A percentile compares a stretch with the other conserved stretches of the same genome.
These are phyloP conservation scores for Amia ocellicauda DNA, from an alignment of 2,113 vertebrate genomes.

Conservation along the genomic window DNA sequence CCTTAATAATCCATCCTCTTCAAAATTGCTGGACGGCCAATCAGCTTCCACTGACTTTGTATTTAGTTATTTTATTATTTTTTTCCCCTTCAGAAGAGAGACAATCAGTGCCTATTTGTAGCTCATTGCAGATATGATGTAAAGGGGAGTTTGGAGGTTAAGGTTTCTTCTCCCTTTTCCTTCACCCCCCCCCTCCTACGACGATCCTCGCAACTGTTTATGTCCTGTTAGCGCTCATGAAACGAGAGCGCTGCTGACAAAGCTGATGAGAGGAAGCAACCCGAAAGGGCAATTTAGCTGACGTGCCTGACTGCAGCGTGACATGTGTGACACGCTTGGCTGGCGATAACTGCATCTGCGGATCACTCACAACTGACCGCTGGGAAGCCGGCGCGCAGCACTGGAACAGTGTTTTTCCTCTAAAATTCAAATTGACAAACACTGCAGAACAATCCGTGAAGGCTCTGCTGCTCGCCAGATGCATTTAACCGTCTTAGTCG, in stretches of 20 bases:
- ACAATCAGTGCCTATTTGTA: too few species aligned
- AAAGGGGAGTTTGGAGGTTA: background rate
- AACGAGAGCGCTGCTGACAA: conserved; percentile 10
- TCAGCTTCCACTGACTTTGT: too few species aligned
- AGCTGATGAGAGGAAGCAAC: conserved; percentile 14
- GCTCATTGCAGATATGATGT: too few species aligned
- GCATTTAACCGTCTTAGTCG: too few species aligned
- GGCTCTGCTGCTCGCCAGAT: background rate
- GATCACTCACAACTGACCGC: conserved; percentile 6
- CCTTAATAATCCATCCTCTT: too few species aligned
- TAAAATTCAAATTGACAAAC: conserved; percentile 11
- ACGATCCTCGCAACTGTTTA: background rate
- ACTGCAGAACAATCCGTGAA: conserved; percentile 21
- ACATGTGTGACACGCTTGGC: background rate
- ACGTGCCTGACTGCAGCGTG: conserved; percentile 6
- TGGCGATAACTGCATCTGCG: conserved; percentile 2
- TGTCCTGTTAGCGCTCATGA: background rate
- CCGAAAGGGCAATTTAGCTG: background rate
- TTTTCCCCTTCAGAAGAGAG: too few species aligned
- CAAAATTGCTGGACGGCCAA: too few species aligned
- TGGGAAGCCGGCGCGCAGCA: background rate
- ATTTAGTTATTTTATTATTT: too few species aligned
- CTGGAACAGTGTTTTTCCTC: background rate
- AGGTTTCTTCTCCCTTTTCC: background rate
- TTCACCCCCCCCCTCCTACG: background rate